These are phyloP conservation scores for Myzus persicae DNA, from an alignment of 1,140 invertebrate species.

Conservation along the genomic window DNA sequence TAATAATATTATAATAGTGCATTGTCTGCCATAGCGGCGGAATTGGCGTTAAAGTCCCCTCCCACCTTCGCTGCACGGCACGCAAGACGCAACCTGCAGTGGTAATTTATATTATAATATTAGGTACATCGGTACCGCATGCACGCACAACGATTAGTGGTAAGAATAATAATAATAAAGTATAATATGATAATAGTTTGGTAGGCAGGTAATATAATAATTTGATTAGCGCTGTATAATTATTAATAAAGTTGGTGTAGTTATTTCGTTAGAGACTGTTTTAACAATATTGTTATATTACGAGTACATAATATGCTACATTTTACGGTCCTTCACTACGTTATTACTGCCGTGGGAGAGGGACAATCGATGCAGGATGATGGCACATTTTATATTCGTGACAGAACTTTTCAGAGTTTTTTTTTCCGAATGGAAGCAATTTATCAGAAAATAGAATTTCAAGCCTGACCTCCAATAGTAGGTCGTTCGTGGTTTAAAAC, in stretches of 20 bases:
- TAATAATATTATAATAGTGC: not conserved
- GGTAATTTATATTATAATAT: not conserved
- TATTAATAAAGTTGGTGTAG: not conserved
- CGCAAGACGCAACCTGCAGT: not conserved
- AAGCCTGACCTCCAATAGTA: not conserved
- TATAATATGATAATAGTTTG: not conserved
- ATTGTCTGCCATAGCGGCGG: not conserved
- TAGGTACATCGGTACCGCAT: not conserved
- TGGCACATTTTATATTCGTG: not conserved
- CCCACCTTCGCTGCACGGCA: not conserved
- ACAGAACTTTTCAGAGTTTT: not conserved
- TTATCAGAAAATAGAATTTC: not conserved
- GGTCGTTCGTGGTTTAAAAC: not conserved
- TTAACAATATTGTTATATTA: not conserved
- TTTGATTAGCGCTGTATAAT: not conserved
- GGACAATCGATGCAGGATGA: not conserved
- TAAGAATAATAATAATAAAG: not conserved
- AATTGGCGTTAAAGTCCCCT: not conserved
- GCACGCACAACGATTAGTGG: not conserved
- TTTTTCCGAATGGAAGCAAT: not conserved
- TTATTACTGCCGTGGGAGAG: no score
- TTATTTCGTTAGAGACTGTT: not conserved
- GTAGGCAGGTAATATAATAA: not conserved
- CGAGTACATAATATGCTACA: not conserved
- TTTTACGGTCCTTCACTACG: not conserved